Base-by-base conservation (phyloP, 2,888 invertebrate species). In the Ellobium chinense region DNA sequence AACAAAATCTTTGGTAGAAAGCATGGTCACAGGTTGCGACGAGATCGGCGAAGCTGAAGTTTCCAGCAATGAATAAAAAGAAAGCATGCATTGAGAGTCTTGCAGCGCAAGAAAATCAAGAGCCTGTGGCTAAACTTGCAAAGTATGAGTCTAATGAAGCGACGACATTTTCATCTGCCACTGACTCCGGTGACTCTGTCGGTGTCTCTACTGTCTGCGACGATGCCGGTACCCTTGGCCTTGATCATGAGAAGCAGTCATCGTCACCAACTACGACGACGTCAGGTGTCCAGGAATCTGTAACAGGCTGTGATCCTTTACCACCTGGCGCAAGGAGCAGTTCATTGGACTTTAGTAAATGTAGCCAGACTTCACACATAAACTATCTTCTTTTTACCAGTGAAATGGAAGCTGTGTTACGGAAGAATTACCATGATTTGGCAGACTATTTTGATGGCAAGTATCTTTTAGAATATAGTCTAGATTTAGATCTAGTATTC, bases 51-150 rank as follows among this genome's bases (percentile, higher is more conserved):
- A 31, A n/a, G n/a, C n/a, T n/a, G n/a, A n/a, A n/a, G n/a, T n/a
- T n/a, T n/a, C n/a, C n/a, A n/a, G n/a, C n/a, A 31, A 76, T 76
- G 76, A 54, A 66, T 65, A 56, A 77, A 9, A 69, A 68, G 21
- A 69, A 77, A 60, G 58, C 60, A 27, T 69, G 39, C 36, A 68
- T 58, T n/a, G 58, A 68, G 37, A 68, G 60, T 7, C 69, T 68
- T 34, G 62, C 74, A 24, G 34, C 63, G 12, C 27, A 36, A 63
- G 63, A 74, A 21, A 21, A 24, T 36, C 66, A 60, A 21, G 77
- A 66, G 27, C 68, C 68, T 14, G 56, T 58, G 3, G n/a, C 9
- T 54, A 75, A 75, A 75, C 18, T 34, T 54, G 65, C 65, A 54
- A 75, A 66, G 34, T 34, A 65, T 63, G 75, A 75, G 9, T n/a